Evolutionary conservation across 2,113 vertebrate genomes (phyloP).

Genomic region (Pluvianellus socialis): DNA sequence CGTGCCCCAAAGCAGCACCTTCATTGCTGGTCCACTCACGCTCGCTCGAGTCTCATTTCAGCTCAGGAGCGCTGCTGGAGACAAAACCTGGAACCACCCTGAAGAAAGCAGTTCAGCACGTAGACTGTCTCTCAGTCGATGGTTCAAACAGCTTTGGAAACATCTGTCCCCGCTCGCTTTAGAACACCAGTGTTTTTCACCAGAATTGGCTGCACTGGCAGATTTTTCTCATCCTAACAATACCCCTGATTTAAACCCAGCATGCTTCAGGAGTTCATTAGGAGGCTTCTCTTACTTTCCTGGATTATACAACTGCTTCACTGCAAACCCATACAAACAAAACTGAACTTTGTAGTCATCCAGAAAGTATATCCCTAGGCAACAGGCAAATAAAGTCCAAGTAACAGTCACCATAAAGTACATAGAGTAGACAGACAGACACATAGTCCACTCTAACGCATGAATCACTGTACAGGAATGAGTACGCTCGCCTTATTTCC

Average conservation of each 20-base stretch:
- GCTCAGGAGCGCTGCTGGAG: background rate
- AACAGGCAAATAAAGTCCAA: conserved; percentile 52
- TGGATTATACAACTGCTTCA: background rate
- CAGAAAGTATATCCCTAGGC: conserved; percentile 50
- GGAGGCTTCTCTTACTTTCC: background rate
- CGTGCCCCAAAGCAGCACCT: background rate
- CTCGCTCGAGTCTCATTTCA: background rate
- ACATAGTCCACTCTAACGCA: background rate
- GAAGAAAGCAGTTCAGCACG: background rate
- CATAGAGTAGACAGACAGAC: background rate
- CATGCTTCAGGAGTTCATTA: background rate
- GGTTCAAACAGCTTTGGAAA: background rate
- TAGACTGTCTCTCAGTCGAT: background rate
- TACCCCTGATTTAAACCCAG: background rate
- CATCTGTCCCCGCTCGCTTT: background rate
- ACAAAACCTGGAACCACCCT: background rate
- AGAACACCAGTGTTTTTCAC: background rate
- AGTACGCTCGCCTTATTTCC: background rate
- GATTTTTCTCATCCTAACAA: background rate
- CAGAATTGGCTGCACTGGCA: background rate
- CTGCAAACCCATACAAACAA: background rate
- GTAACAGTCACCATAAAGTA: conserved; percentile 29
- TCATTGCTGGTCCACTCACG: background rate
- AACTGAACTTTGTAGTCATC: conserved; percentile 45
- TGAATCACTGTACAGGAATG: conserved; percentile 45